Evolutionary conservation across 2,888 invertebrate genomes (phyloP), one percentile per base, ranked within the genome.

Genomic region (Urechis unicinctus): DNA sequence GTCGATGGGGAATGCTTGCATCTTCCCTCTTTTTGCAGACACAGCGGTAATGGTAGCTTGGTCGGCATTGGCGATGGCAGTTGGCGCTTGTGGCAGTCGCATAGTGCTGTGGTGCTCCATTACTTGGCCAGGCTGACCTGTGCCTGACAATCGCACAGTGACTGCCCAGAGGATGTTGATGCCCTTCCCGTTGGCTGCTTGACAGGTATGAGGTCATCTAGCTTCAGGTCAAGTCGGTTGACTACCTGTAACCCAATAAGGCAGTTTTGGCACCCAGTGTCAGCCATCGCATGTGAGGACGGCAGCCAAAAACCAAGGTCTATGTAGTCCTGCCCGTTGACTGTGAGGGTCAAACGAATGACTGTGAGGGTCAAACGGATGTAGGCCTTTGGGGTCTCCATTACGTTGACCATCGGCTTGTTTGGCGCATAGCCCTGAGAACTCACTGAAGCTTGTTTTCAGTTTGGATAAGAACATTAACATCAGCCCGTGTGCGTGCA

Each of bases 101-200:
- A 31, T n/a, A 29, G 21, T n/a, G 13, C 5, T 36, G 24, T 29
- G 41, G 50, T 5, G 55, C 58, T 65, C 64, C 2, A 59, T 17
- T 24, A 31, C 5, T 6, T 52, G 24, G 1, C 57, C 58, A 43
- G 26, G 29, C 46, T 42, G 28, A 28, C 47, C 22, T 22, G n/a
- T 53, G 3, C 63, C 62, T 21, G 61, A 58, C 5, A 69, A 43
- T 0, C 65, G 59, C 5, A 66, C 57, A 13, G 64, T 31, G 4
- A 56, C 42, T 3, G 68, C 68, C 2, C 69, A 66, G 44, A 67
- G 53, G 48, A 68, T 68, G 4, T 44, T 54, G 29, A 68, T 68
- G 5, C 64, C 61, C 22, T 53, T 48, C 47, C 60, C 61, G 48
- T 62, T 66, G 2, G 68, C 68, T 3, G 65, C 62, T 36, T 62